Evolutionary conservation across 2,888 invertebrate genomes (phyloP).

Genomic region (Sycophila texana): DNA sequence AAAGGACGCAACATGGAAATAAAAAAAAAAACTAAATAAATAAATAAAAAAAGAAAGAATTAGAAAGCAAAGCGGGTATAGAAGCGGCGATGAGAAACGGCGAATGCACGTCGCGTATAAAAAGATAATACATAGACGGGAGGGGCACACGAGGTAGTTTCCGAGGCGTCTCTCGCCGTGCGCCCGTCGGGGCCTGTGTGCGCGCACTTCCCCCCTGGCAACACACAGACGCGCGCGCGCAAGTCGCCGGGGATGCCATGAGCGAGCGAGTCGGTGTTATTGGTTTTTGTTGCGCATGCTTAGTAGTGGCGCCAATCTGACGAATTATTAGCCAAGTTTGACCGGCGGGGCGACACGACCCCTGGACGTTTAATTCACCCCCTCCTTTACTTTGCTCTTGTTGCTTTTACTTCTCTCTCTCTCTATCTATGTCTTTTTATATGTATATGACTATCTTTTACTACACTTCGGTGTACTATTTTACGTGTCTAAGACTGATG

Average conservation of each 20-base stretch:
- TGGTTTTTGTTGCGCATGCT: conserved; percentile 74
- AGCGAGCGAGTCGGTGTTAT: conserved; percentile 65
- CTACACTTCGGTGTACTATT: neutral
- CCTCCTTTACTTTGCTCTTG: conserved; percentile 26
- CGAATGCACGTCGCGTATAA: neutral
- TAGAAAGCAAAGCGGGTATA: no score
- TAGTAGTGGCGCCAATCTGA: conserved; percentile 71
- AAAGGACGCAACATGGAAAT: no score
- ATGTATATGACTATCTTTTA: neutral
- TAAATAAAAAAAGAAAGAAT: no score
- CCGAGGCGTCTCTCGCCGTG: neutral
- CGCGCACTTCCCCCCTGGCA: no score
- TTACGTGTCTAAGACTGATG: no score
- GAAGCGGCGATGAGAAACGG: no score
- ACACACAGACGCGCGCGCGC: neutral
- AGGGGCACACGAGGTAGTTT: neutral
- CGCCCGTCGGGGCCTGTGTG: neutral
- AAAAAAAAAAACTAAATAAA: no score
- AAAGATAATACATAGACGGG: neutral
- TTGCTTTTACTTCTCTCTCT: neutral
- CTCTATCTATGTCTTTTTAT: neutral
- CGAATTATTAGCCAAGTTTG: conserved; percentile 74
- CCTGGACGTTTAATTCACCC: conserved; percentile 61
- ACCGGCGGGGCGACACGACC: conserved; percentile 57
- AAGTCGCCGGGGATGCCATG: neutral